A percentile compares a stretch with the other conserved stretches of the same genome.
Evolutionary conservation across 2,888 invertebrate species (phyloP).

Genomic region (Drosophila kanekoi): DNA sequence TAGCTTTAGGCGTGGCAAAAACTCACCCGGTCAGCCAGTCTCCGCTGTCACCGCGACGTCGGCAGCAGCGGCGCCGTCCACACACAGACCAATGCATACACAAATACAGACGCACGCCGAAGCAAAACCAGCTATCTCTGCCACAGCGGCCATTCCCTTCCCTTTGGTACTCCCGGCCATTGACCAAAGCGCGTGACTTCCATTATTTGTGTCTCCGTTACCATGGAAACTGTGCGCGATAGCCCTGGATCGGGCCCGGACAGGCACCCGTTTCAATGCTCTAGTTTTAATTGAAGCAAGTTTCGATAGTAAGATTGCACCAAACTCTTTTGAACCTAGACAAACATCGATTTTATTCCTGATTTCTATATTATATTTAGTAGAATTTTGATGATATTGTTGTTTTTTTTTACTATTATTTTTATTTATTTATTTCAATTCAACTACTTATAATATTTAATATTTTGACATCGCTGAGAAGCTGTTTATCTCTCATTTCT

Average conservation of each 20-base stretch:
- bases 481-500: neutral
- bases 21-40: constrained; percentile 51
- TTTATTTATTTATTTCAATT: neutral
- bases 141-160: neutral
- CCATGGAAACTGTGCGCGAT: constrained; percentile 54
- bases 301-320: constrained; percentile 3
- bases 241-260: constrained; percentile 19
- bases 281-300: constrained; percentile 31
- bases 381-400: no score
- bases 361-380: no score
- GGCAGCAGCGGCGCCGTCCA: constrained; percentile 37
- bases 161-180: constrained; percentile 23
- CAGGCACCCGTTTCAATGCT: constrained; percentile 22
- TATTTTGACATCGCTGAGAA: neutral
- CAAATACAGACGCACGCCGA: constrained; percentile 51
- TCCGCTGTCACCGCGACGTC: constrained; percentile 33
- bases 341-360: neutral
- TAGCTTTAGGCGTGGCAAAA: constrained; percentile 69
- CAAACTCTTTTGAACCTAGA: neutral
- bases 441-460: neutral
- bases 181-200: constrained; percentile 68
- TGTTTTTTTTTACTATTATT: neutral
- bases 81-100: constrained; percentile 65
- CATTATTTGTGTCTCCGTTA: constrained; percentile 59
- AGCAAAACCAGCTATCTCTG: constrained; percentile 26